A percentile compares a stretch with the other conserved stretches of the same genome.
These are phyloP conservation scores for Chiridota heheva DNA, from an alignment of 35 echinoderm and acorn worm species.

Conservation along the genomic window DNA sequence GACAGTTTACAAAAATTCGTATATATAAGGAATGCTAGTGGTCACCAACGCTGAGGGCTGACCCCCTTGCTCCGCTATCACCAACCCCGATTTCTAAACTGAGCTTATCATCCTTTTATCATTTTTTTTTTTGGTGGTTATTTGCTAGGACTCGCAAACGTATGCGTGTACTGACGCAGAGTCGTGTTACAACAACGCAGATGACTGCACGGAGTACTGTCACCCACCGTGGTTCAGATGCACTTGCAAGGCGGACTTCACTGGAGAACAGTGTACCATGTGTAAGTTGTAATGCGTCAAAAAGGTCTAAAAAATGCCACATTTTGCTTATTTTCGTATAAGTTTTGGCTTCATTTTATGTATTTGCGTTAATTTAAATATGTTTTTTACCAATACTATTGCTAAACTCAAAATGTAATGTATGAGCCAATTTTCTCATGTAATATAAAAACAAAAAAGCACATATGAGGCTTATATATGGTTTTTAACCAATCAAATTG, in stretches of 20 bases:
- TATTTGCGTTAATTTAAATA: too few relatives aligned
- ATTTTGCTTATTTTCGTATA: not conserved
- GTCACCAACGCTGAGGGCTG: not conserved
- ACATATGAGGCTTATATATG: not conserved
- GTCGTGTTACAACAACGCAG: conserved; percentile 48
- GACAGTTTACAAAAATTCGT: not conserved
- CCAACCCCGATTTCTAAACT: not conserved
- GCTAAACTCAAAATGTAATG: too few relatives aligned
- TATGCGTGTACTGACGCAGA: conserved; percentile 1
- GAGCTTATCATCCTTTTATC: not conserved
- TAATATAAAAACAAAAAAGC: not conserved
- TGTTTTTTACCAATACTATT: too few relatives aligned
- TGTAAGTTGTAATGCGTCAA: conserved; percentile 38
- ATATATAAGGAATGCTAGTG: not conserved
- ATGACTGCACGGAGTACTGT: conserved; percentile 68
- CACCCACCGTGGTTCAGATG: conserved; percentile 73
- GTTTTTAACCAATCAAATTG: not conserved
- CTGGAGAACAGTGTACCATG: conserved; percentile 66
- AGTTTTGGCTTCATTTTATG: too few relatives aligned
- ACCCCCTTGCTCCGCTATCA: not conserved
- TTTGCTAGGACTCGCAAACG: not conserved
- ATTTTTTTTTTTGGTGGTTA: not conserved
- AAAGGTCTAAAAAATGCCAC: not conserved
- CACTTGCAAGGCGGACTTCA: conserved; percentile 42
- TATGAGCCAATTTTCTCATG: too few relatives aligned